Evolutionary conservation across 2,797 vertebrate species (phyloP).

Genomic region (Brachymystax lenok): DNA sequence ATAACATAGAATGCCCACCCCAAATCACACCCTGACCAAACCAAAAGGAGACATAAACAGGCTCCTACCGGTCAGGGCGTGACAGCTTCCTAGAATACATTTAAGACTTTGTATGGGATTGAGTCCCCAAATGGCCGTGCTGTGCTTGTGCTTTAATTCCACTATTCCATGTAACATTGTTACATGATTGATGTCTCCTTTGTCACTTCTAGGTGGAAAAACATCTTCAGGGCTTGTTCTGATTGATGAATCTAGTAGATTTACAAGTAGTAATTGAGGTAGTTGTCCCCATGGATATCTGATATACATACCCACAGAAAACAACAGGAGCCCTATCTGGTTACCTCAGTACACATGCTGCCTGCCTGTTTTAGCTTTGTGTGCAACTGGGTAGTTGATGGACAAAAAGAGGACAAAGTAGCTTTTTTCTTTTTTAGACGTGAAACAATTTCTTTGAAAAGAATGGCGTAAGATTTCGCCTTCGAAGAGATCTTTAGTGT

Average conservation of each 20-base stretch:
- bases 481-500: conserved; percentile 5
- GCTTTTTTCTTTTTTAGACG: conserved; percentile 49
- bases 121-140: conserved; percentile 35
- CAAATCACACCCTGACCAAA: too few species aligned
- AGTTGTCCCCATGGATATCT: conserved; percentile 26
- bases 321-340: conserved; percentile 39
- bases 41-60: too few species aligned
- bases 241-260: conserved; percentile 46
- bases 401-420: conserved; percentile 53
- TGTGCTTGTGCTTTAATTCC: conserved; percentile 18
- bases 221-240: conserved; percentile 44
- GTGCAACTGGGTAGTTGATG: conserved; percentile 46
- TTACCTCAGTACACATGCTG: conserved; percentile 50
- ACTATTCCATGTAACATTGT: conserved; percentile 31
- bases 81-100: conserved; percentile 35
- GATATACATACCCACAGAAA: conserved; percentile 44
- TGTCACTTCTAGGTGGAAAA: conserved; percentile 35
- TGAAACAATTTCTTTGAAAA: conserved; percentile 39
- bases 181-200: conserved; percentile 25
- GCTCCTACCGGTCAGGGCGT: too few species aligned
- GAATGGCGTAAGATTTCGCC: conserved; percentile 29
- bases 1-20: too few species aligned
- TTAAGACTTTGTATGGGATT: conserved; percentile 30
- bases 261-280: conserved; percentile 26
- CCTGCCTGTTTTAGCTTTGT: conserved; percentile 37